Base-by-base conservation (phyloP, 2,888 invertebrate species). In the Gymnosoma rotundatum region DNA sequence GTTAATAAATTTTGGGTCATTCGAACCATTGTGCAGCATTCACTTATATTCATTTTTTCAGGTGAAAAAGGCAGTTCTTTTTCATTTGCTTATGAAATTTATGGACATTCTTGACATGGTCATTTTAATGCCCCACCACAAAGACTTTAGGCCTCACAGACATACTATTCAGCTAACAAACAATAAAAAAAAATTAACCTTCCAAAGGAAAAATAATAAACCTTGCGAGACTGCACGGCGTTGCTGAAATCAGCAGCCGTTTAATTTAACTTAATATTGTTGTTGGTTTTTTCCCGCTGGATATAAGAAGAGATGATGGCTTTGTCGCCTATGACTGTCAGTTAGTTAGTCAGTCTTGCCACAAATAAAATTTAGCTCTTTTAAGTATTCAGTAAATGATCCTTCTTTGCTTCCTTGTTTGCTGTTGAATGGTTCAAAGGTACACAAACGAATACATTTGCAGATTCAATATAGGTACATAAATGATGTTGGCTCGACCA, bases 101-200 rank as follows among this genome's bases (percentile, higher is more conserved):
- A 90, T 90, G 89, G 88, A 89, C 90, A 90, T 90, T 90, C 90
- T 88, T 83, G 87, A 67, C 83, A 83, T 76, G 85, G 83, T 69
- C 79, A 84, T 78, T 81, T 81, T 60, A 64, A 64, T 73, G 73
- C 60, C 67, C 66, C 80, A 70, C 72, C 72, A 64, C 75, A 76
- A 25, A 70, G 70, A 58, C 36, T 32, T 32, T 18, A 50, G 70
- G 56, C 73, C 73, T 56, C 80, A 76, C 69, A 75, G 54, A 45
- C 76, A 60, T 16, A 50, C 42, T 38, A 50, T 66, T 56, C 5
- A 60, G 48, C 60, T 45, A 42, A 61, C 20, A 60, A 69, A 64
- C 14, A 32, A 52, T 18, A 52, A 74, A 56, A 21, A 78, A 21
- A 61, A n/a, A 56, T 52, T 58, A 63, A 66, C 25, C 21, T 20